These are phyloP conservation scores for Cotesia glomerata DNA, from an alignment of 1,140 invertebrate genomes.

Conservation along the genomic window DNA sequence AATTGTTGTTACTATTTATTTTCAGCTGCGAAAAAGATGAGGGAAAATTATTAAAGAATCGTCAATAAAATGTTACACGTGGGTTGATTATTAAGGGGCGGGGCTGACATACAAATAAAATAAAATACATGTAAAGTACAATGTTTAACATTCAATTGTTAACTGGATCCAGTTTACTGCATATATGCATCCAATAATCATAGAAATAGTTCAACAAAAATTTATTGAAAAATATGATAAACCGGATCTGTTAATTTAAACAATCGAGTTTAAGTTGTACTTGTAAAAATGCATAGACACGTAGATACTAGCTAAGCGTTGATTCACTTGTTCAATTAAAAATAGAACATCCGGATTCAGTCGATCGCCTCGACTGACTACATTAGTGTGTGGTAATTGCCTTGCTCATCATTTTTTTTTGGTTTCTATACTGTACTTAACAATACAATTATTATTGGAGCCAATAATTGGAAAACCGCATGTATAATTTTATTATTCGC, in stretches of 20 bases:
- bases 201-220: too few relatives aligned
- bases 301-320: slow-evolving; percentile 5
- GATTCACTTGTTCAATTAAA: slow-evolving; percentile 31
- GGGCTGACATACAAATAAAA: not conserved
- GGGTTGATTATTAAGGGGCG: slow-evolving; percentile 11
- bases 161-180: too few relatives aligned
- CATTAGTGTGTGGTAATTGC: not conserved
- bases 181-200: too few relatives aligned
- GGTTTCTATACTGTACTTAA: not conserved
- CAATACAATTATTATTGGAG: not conserved
- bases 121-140: not conserved
- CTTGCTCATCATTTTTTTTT: not conserved
- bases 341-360: slow-evolving; percentile 27
- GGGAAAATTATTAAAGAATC: slow-evolving; percentile 2
- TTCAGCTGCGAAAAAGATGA: slow-evolving; percentile 7
- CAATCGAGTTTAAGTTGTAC: not conserved
- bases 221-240: too few relatives aligned
- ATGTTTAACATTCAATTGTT: too few relatives aligned
- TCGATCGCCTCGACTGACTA: slow-evolving; percentile 9
- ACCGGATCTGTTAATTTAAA: not conserved
- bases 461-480: not conserved
- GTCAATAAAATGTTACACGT: slow-evolving; percentile 10
- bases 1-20: not conserved
- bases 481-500: too few relatives aligned
- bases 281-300: not conserved